These are phyloP conservation scores for Pseudomyrmex gracilis DNA, from an alignment of 1,140 invertebrate genomes.

Conservation along the genomic window DNA sequence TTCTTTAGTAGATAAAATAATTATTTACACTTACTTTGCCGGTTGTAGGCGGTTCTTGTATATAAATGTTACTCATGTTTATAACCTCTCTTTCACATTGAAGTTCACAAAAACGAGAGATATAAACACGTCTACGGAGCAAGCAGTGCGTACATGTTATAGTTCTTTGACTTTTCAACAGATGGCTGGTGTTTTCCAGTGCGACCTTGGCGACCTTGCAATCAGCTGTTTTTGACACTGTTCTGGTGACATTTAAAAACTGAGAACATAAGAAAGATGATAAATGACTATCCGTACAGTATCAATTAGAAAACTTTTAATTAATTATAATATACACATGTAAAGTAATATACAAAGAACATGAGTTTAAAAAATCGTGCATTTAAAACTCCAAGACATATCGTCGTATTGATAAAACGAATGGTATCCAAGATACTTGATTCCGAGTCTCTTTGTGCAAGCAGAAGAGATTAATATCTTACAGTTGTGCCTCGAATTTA, in stretches of 20 bases:
- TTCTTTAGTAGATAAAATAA: constrained; percentile 11
- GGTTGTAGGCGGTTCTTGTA: constrained; percentile 97
- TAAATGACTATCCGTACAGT: too few species aligned
- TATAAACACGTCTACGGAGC: too few species aligned
- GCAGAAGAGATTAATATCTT: constrained; percentile 10
- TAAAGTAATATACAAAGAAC: background rate
- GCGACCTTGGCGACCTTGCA: too few species aligned
- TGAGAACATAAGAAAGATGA: too few species aligned
- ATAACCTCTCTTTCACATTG: constrained; percentile 10
- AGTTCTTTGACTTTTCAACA: too few species aligned
- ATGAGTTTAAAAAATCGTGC: background rate
- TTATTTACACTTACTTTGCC: constrained; percentile 91
- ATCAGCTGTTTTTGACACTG: too few species aligned
- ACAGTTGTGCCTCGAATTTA: background rate
- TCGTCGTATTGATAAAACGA: constrained; percentile 67
- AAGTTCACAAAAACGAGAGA: background rate
- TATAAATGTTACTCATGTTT: constrained; percentile 96
- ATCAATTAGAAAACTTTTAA: too few species aligned
- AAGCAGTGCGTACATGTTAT: too few species aligned
- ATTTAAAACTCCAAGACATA: background rate
- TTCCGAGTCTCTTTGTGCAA: background rate
- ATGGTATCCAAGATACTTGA: constrained; percentile 7
- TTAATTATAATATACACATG: too few species aligned
- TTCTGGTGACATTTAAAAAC: too few species aligned
- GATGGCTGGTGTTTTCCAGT: too few species aligned